Evolutionary conservation across 2,888 invertebrate genomes (phyloP), one percentile per base, ranked within the genome.

Genomic region (Coenonympha arcania): DNA sequence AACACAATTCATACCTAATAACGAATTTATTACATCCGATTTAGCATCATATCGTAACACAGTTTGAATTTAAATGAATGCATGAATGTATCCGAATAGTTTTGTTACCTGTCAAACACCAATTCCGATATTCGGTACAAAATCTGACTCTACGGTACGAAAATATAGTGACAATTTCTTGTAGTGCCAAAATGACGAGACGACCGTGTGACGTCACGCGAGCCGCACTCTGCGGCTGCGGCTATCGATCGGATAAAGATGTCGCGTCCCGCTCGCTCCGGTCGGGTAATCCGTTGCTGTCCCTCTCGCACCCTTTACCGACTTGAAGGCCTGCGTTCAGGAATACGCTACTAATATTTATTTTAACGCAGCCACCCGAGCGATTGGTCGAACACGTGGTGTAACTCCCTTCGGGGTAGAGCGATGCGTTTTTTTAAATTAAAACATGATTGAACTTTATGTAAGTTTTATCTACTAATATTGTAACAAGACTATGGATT

Each of bases 301-400:
- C 79, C 62, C 72, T 60, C 62, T 84, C 73, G 57, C 73, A 68
- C 79, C 63, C 57, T 64, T 65, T 62, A 66, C 65, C 71, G 71
- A 72, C 71, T 74, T 69, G 73, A 80, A 75, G 77, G 73, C 74
- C 34, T 76, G 77, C 79, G 80, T 80, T 81, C 79, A 64, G 69
- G 77, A 81, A 80, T 81, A 84, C 83, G 84, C 77, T 82, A 82
- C 82, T 84, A 83, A 84, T 86, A 85, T 85, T 85, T 85, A 85
- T 86, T 85, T 85, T 83, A 85, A 84, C 83, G 76, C 81, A 79
- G 69, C 73, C 74, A 72, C 73, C 76, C 71, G 73, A 72, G 69
- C 66, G 60, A 56, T 55, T 56, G 55, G 56, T 52, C 54, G 71
- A 75, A 68, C 85, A 85, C 86, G 85, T 83, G 84, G 78, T 68